phyloP scores from a whole-genome alignment of 2,113 vertebrate genomes.

The Nothobranchius kuhntae region DNA sequence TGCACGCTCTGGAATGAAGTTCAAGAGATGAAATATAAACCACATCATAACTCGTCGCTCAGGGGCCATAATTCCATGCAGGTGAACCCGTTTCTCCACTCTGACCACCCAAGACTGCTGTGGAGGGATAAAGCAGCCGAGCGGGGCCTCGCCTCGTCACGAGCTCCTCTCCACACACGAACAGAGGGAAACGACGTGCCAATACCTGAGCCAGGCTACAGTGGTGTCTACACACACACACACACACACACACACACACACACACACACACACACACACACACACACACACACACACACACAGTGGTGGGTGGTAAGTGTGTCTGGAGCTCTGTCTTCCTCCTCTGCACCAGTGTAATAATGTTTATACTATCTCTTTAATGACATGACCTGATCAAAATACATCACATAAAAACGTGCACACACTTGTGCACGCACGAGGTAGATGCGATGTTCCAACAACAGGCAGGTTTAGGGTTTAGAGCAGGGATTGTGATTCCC shows the following conservation, averaged over 20 bases:
- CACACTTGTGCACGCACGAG: neutral
- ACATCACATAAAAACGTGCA: neutral
- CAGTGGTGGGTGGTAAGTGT: neutral
- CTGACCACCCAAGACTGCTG: conserved; percentile 70
- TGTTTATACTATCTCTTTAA: conserved; percentile 5
- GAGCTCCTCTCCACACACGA: conserved; percentile 39
- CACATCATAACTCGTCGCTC: conserved; percentile 77
- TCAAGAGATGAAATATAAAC: conserved; percentile 80
- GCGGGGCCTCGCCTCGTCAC: conserved; percentile 13
- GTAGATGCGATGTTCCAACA: too few species aligned
- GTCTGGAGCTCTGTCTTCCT: neutral
- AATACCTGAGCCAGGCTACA: conserved; percentile 37
- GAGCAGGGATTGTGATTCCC: too few species aligned
- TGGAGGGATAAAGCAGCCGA: conserved; percentile 35
- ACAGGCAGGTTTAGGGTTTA: too few species aligned
- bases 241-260: conserved; percentile 11
- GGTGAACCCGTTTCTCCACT: conserved; percentile 62
- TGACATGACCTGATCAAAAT: neutral
- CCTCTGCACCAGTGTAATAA: neutral
- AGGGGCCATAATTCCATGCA: conserved; percentile 68
- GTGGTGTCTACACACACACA: conserved; percentile 27
- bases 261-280: conserved; percentile 2
- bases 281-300: neutral
- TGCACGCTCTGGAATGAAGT: conserved; percentile 66
- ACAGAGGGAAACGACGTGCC: conserved; percentile 43